Evolutionary conservation across 2,797 vertebrate species (phyloP).

Genomic region (Apogon hyalosoma): DNA sequence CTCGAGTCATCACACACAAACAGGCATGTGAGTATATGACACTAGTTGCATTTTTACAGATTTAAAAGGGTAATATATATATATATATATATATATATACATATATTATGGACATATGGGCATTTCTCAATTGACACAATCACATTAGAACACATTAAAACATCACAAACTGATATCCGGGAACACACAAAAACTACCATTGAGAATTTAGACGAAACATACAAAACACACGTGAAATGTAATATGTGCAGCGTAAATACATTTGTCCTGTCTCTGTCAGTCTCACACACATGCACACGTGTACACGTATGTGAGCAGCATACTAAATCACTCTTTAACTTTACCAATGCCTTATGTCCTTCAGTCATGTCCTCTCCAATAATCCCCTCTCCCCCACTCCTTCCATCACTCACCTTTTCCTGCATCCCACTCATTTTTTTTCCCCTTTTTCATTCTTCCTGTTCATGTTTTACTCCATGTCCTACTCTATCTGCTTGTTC

Average conservation of each 20-base stretch:
- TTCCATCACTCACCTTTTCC: neutral
- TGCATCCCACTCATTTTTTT: neutral
- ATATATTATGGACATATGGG: too few relatives aligned
- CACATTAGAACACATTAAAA: neutral
- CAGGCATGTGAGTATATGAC: neutral
- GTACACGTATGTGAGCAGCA: slow-evolving; percentile 39
- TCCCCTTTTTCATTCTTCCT: neutral
- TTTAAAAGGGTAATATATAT: too few relatives aligned
- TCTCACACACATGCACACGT: slow-evolving; percentile 1
- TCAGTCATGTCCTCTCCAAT: slow-evolving; percentile 40
- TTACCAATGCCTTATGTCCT: slow-evolving; percentile 45
- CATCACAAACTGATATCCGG: neutral
- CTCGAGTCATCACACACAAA: slow-evolving; percentile 15
- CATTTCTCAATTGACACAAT: neutral
- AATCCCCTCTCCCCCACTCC: slow-evolving; percentile 5
- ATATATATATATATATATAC: too few relatives aligned
- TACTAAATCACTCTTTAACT: slow-evolving; percentile 52
- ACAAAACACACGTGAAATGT: neutral
- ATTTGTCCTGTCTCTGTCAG: neutral
- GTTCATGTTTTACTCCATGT: neutral
- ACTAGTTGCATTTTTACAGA: slow-evolving; percentile 10
- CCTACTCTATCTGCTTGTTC: neutral
- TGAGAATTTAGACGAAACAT: neutral
- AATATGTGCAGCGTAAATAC: neutral
- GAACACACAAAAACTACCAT: neutral